Evolutionary conservation across 2,888 invertebrate genomes (phyloP).

Genomic region (Rosalia funebris): DNA sequence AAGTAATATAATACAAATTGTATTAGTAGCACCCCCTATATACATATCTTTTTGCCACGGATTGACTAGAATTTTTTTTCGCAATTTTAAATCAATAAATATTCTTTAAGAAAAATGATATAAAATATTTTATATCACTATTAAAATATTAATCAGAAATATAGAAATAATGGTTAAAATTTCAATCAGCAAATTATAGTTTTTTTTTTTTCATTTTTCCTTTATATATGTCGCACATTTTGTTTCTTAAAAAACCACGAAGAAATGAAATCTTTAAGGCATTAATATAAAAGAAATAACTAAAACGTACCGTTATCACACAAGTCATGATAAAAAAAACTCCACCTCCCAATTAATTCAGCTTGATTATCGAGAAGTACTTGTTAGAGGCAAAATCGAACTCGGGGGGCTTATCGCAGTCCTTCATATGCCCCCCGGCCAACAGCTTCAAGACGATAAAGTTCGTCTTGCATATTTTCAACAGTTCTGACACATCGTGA

Average conservation of each 20-base stretch:
- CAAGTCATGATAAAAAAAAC: too few relatives aligned
- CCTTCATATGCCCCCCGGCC: slow-evolving; percentile 91
- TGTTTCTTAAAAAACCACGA: neutral
- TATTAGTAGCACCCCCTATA: neutral
- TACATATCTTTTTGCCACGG: neutral
- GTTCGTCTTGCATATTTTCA: slow-evolving; percentile 94
- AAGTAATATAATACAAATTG: neutral
- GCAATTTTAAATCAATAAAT: too few relatives aligned
- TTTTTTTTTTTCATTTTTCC: too few relatives aligned
- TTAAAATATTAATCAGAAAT: neutral
- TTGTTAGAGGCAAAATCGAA: slow-evolving; percentile 92
- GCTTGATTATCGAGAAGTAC: slow-evolving; percentile 91
- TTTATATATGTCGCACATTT: neutral
- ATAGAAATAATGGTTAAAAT: neutral
- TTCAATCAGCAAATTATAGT: too few relatives aligned
- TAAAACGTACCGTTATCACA: too few relatives aligned
- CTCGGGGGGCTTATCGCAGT: slow-evolving; percentile 84
- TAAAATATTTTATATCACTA: too few relatives aligned
- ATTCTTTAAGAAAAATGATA: too few relatives aligned
- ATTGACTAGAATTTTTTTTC: neutral
- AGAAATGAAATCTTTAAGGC: neutral
- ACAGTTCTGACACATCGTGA: slow-evolving; percentile 82
- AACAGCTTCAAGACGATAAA: slow-evolving; percentile 93
- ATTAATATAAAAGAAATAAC: neutral
- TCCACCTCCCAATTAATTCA: slow-evolving; percentile 57